A percentile compares a stretch with the other conserved stretches of the same genome.
phyloP scores from a whole-genome alignment of 2,113 vertebrate species.

The Mormoops blainvillei region DNA sequence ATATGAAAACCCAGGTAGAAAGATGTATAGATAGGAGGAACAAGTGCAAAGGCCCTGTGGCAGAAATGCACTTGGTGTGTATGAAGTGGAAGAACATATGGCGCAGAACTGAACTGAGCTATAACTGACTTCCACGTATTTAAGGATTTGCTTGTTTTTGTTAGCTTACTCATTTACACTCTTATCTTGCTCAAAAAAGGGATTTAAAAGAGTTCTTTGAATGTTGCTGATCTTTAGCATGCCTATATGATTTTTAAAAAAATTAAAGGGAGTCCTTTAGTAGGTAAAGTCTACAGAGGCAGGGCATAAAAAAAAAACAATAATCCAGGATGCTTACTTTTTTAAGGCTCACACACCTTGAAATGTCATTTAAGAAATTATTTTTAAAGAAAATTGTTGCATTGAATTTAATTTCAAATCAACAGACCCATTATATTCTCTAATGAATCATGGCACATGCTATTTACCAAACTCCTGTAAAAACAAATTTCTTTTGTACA shows the following conservation, averaged over 20 bases:
- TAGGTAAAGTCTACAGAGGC: not conserved
- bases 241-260: not conserved
- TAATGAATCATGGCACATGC: conserved; percentile 66
- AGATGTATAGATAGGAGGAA: not conserved
- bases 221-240: not conserved
- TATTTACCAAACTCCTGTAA: conserved; percentile 76
- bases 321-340: not conserved
- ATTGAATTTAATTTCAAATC: conserved; percentile 57
- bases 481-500: conserved; percentile 74
- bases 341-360: conserved; percentile 37
- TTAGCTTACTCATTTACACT: not conserved
- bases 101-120: not conserved
- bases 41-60: not conserved
- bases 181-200: not conserved
- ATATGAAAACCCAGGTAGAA: not conserved
- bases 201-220: not conserved
- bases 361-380: conserved; percentile 48
- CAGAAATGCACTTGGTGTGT: not conserved
- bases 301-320: not conserved
- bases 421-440: conserved; percentile 52
- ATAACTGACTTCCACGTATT: not conserved
- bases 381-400: conserved; percentile 51
- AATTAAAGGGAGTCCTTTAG: not conserved
- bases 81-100: not conserved
- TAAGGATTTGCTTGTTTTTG: not conserved